Evolutionary conservation across 1,140 invertebrate species (phyloP).

Genomic region (Diabrotica virgifera): DNA sequence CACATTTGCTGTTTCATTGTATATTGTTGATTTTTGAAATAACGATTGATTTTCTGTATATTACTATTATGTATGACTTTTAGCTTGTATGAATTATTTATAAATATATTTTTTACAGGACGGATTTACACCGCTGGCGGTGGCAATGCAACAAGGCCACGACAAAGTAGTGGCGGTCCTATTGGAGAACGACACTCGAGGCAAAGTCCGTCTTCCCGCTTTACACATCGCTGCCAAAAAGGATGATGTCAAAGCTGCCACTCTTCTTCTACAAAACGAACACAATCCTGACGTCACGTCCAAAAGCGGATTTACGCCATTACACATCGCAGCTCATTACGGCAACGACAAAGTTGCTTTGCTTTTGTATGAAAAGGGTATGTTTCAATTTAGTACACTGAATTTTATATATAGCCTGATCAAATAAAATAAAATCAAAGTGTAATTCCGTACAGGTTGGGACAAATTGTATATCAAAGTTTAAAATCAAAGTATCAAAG

Average conservation of each 20-base stretch:
- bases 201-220: conserved; percentile 84
- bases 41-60: too few species aligned
- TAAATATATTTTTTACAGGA: conserved; percentile 61
- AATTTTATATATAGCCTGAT: too few species aligned
- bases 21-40: too few species aligned
- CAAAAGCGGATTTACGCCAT: conserved; percentile 96
- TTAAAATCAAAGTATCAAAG: too few species aligned
- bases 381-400: too few species aligned
- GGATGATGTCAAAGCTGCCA: conserved; percentile 95
- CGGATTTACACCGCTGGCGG: conserved; percentile 96
- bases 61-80: too few species aligned
- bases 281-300: conserved; percentile 94
- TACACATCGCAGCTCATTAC: conserved; percentile 98
- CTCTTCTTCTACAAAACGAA: conserved; percentile 87
- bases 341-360: conserved; percentile 94
- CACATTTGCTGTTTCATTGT: too few species aligned
- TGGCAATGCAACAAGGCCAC: conserved; percentile 98
- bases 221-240: conserved; percentile 99
- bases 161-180: conserved; percentile 96
- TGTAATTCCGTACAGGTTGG: too few species aligned
- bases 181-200: conserved; percentile 90
- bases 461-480: too few species aligned
- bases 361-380: conserved; percentile 74
- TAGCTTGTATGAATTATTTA: neutral
- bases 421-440: too few species aligned